Conservation (phyloP, 2,113 vertebrate genomes). For the Gnathonemus echidnorhynchus region DNA sequence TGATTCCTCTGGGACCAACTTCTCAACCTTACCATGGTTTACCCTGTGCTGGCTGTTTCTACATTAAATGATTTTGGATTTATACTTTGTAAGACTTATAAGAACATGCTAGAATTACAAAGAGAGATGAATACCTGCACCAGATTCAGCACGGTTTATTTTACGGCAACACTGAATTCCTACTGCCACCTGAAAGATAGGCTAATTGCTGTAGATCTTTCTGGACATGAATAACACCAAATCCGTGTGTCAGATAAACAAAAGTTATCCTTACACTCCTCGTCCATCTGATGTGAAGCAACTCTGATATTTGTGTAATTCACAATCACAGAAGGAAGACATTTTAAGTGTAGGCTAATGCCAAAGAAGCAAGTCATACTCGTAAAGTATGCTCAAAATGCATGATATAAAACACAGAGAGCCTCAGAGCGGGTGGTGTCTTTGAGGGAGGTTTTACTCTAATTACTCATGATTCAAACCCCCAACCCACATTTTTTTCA, state of each 20-base stretch:
- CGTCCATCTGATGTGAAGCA: neutral
- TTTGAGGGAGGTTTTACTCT: neutral
- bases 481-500: neutral
- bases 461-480: conserved; percentile 1
- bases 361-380: neutral
- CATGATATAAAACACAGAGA: neutral
- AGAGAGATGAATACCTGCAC: neutral
- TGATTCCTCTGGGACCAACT: neutral
- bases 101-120: neutral
- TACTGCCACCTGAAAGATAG: neutral
- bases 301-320: neutral
- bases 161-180: neutral
- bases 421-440: neutral
- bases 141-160: neutral
- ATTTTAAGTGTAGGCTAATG: neutral
- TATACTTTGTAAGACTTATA: neutral
- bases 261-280: neutral
- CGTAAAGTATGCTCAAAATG: neutral
- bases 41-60: neutral
- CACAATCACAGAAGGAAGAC: neutral
- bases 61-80: neutral
- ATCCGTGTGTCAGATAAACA: neutral
- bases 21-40: neutral
- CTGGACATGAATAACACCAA: neutral
- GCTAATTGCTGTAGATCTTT: neutral